A percentile compares a stretch with the other conserved stretches of the same genome.
Conservation (phyloP, 2,888 invertebrate genomes). For the Eugnorisma glareosa region DNA sequence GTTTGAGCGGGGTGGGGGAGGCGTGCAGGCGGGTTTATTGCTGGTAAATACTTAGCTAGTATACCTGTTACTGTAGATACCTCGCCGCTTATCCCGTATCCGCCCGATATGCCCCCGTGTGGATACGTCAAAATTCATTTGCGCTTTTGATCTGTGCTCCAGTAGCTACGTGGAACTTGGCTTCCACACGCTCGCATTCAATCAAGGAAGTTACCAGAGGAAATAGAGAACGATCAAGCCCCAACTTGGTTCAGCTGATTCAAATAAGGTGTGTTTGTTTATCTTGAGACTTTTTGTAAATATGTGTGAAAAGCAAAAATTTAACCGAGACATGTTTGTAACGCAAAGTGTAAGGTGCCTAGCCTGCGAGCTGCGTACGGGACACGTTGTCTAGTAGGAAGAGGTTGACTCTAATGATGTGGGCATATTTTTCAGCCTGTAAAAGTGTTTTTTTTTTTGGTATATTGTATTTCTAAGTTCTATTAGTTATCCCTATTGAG, state of each 20-base stretch:
- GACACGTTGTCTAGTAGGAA: no score
- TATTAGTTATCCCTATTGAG: not conserved
- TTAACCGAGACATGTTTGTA: not conserved
- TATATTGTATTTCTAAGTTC: not conserved
- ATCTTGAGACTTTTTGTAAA: conserved; percentile 19
- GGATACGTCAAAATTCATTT: conserved; percentile 73
- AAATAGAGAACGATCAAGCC: conserved; percentile 39
- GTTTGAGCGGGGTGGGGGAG: conserved; percentile 81
- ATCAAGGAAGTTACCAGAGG: conserved; percentile 44
- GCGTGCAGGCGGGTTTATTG: conserved; percentile 80
- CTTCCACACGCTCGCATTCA: conserved; percentile 47
- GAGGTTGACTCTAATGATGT: not conserved
- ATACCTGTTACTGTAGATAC: conserved; percentile 71
- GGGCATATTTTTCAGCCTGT: not conserved
- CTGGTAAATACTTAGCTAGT: conserved; percentile 80
- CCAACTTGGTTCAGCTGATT: conserved; percentile 31
- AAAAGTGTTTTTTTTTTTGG: not conserved
- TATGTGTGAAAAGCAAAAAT: conserved; percentile 2
- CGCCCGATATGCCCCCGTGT: conserved; percentile 70
- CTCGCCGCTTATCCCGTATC: conserved; percentile 67
- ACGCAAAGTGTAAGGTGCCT: not conserved
- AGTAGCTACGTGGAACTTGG: conserved; percentile 45
- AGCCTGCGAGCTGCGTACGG: not conserved
- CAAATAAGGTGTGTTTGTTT: conserved; percentile 24
- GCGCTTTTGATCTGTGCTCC: conserved; percentile 73